Base-by-base conservation (phyloP, 2,797 vertebrate species). In the Picus viridis region DNA sequence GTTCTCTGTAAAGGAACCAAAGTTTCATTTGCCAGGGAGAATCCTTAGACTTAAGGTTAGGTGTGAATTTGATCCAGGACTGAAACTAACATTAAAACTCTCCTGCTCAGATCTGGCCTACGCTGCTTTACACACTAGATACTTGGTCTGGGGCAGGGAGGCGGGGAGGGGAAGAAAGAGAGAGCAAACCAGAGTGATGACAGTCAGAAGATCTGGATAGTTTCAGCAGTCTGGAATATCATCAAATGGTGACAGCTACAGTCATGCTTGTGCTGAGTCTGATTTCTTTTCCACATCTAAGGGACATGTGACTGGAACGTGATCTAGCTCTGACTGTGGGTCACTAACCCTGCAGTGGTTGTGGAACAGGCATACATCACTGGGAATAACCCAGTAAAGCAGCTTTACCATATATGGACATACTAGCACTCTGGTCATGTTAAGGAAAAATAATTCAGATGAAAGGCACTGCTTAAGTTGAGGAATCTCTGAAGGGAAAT, bases 241-340 rank as follows among this genome's bases (percentile, higher is more conserved):
- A 80, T 83, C 59, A 41, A 6, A 70, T 57, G 17, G n/a, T 86
- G 84, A 86, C 63, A 92, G 69, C 65, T 58, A 53, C 58, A 85
- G n/a, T 57, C 19, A 3, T 73, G 67, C 49, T 27, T 94, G 57
- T 67, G 67, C 61, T 78, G 59, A 86, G 49, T 67, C 67, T 54
- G 32, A 61, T 93, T 90, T 89, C 24, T 86, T 90, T 90, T 92
- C 85, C 64, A 70, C 61, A 36, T 78, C 73, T 89, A 70, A 83
- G 86, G 39, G 18, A 11, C 82, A 43, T 53, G 83, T 94, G 94
- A 93, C 62, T 83, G 39, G 73, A 82, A 79, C 76, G 61, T 61
- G n/a, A 61, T 57, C 19, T 63, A 72, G 39, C 26, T 56, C 14
- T 73, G 72, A 15, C 2, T 1, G n/a, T 61, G 34, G 59, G 64